Evolutionary conservation across 2,888 invertebrate species (phyloP).

Genomic region (Glomeris marginata): DNA sequence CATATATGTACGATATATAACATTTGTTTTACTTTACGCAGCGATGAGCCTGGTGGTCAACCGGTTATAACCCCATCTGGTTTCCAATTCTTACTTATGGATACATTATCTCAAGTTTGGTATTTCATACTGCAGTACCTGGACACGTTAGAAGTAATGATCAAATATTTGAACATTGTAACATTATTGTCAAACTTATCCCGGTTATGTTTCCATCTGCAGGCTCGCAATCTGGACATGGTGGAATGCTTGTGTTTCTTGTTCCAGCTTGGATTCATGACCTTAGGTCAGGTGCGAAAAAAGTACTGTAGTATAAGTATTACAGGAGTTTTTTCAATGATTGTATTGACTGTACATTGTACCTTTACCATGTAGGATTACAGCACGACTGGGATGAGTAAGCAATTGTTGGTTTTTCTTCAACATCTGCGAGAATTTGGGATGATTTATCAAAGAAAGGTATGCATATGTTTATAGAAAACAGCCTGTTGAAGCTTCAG

Average conservation of each 20-base stretch:
- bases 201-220: conserved; percentile 5
- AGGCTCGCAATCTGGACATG: conserved; percentile 59
- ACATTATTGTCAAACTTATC: background rate
- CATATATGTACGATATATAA: background rate
- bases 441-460: conserved; percentile 89
- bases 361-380: conserved; percentile 50
- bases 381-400: conserved; percentile 84
- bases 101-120: conserved; percentile 90
- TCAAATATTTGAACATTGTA: background rate
- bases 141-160: conserved; percentile 61
- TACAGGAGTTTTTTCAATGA: conserved; percentile 9
- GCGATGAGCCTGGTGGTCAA: conserved; percentile 58
- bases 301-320: background rate
- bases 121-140: conserved; percentile 92
- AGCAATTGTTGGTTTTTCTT: conserved; percentile 70
- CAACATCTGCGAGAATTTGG: conserved; percentile 96
- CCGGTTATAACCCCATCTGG: conserved; percentile 85
- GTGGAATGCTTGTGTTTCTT: conserved; percentile 87
- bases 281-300: conserved; percentile 59
- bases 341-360: conserved; percentile 8
- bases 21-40: conserved; percentile 23
- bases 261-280: conserved; percentile 92
- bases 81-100: conserved; percentile 89
- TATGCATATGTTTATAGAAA: conserved; percentile 24
- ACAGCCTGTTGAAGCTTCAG: background rate